phyloP scores from a whole-genome alignment of 2,113 vertebrate species.

The Tragelaphus scriptus region DNA sequence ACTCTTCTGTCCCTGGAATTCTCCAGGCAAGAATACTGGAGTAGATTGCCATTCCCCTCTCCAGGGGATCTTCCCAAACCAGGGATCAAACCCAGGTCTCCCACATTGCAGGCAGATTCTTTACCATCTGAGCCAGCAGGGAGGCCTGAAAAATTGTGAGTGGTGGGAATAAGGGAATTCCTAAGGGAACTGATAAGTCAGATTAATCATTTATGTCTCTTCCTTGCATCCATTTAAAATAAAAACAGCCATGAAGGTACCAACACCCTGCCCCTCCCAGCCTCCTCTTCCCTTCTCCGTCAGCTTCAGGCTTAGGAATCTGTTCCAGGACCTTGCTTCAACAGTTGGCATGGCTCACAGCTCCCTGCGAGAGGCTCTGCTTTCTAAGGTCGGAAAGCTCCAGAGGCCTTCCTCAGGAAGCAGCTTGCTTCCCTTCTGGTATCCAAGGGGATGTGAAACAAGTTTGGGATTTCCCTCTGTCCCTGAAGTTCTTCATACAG shows the following conservation, averaged over 20 bases:
- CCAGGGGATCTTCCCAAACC: neutral
- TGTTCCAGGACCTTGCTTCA: neutral
- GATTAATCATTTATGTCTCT: slow-evolving; percentile 49
- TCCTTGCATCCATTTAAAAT: slow-evolving; percentile 53
- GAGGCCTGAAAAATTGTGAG: neutral
- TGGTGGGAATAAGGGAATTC: slow-evolving; percentile 5
- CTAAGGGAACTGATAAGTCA: slow-evolving; percentile 32
- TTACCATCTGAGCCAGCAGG: neutral
- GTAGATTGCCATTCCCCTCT: neutral
- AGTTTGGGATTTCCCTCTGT: slow-evolving; percentile 7
- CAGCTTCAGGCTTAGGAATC: neutral
- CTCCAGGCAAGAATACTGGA: neutral
- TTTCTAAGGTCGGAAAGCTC: slow-evolving; percentile 25
- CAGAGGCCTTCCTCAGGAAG: slow-evolving; percentile 35
- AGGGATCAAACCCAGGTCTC: neutral
- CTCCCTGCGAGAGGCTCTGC: slow-evolving; percentile 1
- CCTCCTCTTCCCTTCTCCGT: neutral
- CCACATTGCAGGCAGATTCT: neutral
- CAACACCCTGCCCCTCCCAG: neutral
- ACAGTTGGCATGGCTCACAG: neutral
- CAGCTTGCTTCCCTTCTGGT: neutral
- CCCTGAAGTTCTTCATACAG: neutral
- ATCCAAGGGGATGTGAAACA: neutral
- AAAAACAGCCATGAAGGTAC: slow-evolving; percentile 37
- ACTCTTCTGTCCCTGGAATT: neutral